A percentile compares a stretch with the other conserved stretches of the same genome.
Evolutionary conservation across 2,113 vertebrate genomes (phyloP).

Genomic region (Rostratula benghalensis): DNA sequence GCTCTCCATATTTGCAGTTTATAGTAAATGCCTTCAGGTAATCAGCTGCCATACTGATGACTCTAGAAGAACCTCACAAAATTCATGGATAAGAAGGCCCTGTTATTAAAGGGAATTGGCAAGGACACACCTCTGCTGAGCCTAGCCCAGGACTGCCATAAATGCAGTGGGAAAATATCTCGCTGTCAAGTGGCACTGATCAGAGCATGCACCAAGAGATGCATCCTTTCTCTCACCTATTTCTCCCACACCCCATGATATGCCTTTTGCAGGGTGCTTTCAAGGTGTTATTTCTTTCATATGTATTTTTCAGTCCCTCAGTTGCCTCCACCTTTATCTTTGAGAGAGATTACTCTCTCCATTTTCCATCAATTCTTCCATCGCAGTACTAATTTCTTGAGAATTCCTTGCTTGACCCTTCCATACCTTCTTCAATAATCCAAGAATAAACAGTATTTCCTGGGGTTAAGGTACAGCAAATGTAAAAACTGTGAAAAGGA

Average conservation of each 20-base stretch:
- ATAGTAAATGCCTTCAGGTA: not conserved
- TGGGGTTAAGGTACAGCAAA: not conserved
- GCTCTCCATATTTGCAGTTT: not conserved
- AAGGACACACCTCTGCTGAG: not conserved
- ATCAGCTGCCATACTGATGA: not conserved
- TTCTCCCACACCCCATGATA: not conserved
- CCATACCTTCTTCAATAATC: not conserved
- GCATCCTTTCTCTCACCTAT: not conserved
- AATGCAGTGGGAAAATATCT: not conserved
- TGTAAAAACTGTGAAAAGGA: not conserved
- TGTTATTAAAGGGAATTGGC: not conserved
- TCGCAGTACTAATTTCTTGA: not conserved
- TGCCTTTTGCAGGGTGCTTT: not conserved
- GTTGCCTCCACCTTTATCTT: not conserved
- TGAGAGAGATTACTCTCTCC: not conserved
- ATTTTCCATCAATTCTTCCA: not conserved
- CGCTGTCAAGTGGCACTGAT: not conserved
- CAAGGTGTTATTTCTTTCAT: not conserved
- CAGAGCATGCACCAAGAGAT: not conserved
- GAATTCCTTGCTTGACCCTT: not conserved
- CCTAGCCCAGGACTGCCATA: not conserved
- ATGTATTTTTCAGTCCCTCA: not conserved
- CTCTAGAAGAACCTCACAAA: not conserved
- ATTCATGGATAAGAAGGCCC: not conserved
- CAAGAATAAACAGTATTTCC: not conserved